Evolutionary conservation across 2,888 invertebrate species (phyloP).

Genomic region (Diaprepes abbreviatus): DNA sequence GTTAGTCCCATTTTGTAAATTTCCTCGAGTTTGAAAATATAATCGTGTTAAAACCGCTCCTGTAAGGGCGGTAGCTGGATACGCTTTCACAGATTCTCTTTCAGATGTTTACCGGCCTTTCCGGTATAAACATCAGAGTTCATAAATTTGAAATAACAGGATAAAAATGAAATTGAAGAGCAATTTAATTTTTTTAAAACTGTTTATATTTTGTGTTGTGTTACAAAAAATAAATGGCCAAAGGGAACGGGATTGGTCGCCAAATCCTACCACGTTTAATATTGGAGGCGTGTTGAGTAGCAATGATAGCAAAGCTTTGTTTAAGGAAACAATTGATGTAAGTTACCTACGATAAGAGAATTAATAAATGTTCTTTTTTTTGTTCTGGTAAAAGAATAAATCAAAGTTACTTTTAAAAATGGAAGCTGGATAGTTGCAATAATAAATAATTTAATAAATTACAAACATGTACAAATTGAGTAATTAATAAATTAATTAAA

Average conservation of each 20-base stretch:
- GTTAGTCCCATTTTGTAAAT: background rate
- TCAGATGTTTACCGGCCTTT: slow-evolving; percentile 28
- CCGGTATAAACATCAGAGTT: slow-evolving; percentile 7
- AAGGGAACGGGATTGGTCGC: slow-evolving; percentile 56
- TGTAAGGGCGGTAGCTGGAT: slow-evolving; percentile 36
- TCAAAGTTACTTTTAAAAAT: too few species aligned
- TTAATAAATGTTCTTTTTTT: too few species aligned
- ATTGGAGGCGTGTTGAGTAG: slow-evolving; percentile 94
- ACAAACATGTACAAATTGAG: too few species aligned
- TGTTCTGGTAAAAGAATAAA: too few species aligned
- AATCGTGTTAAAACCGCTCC: background rate
- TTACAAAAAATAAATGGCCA: slow-evolving; percentile 21
- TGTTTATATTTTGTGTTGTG: slow-evolving; percentile 15
- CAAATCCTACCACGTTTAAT: slow-evolving; percentile 75
- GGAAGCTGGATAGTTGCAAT: too few species aligned
- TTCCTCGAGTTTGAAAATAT: too few species aligned
- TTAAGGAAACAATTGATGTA: slow-evolving; percentile 88
- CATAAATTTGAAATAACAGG: background rate
- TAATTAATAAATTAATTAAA: too few species aligned
- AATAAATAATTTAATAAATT: too few species aligned
- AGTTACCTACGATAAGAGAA: too few species aligned
- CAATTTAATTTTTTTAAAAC: background rate
- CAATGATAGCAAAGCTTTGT: slow-evolving; percentile 83
- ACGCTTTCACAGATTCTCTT: slow-evolving; percentile 1
- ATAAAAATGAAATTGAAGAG: slow-evolving; percentile 1